Conservation (phyloP, 2,113 vertebrate species). For the Muscicapa adusta region DNA sequence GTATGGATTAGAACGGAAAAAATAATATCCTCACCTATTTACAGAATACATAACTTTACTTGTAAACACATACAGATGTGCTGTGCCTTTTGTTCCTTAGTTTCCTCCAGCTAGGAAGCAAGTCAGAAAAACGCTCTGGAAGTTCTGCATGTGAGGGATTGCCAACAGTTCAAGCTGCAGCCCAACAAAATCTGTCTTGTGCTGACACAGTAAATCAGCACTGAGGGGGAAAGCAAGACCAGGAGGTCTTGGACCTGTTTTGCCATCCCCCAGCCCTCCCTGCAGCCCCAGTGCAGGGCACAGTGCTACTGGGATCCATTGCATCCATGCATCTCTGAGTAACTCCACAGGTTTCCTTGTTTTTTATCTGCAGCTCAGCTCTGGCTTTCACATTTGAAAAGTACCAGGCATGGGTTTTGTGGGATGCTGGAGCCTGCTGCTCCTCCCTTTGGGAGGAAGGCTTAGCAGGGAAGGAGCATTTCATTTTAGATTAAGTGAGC, state of each 20-base stretch:
- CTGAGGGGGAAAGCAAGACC: not conserved
- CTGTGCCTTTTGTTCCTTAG: not conserved
- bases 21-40: not conserved
- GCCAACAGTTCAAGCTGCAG: not conserved
- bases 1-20: not conserved
- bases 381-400: not conserved
- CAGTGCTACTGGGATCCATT: not conserved
- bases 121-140: not conserved
- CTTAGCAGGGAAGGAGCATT: not conserved
- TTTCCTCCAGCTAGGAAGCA: not conserved
- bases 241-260: not conserved
- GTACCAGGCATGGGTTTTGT: not conserved
- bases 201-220: not conserved
- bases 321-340: not conserved
- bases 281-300: not conserved
- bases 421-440: not conserved
- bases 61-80: not conserved
- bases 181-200: not conserved
- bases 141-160: not conserved
- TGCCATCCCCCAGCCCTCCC: rapidly evolving
- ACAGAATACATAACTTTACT: not conserved
- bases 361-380: not conserved
- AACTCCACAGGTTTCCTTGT: rapidly evolving
- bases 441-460: not conserved
- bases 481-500: not conserved